Conservation (phyloP, 2,888 invertebrate genomes). For the Linnaemya tessellans region DNA sequence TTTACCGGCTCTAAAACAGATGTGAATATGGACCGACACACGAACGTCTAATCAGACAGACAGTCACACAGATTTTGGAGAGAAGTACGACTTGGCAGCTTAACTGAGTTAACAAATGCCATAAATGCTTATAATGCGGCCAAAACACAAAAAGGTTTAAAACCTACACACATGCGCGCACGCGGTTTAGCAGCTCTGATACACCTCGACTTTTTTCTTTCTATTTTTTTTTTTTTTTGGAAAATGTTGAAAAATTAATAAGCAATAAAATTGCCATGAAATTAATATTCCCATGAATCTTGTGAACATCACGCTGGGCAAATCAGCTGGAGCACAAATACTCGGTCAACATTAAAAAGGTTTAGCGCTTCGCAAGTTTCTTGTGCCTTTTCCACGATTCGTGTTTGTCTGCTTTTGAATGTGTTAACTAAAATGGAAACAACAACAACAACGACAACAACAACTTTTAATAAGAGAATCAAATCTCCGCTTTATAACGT, state of each 20-base stretch:
- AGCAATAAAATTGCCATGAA: constrained; percentile 83
- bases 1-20: constrained; percentile 63
- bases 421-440: constrained; percentile 59
- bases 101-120: constrained; percentile 60
- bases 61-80: background rate
- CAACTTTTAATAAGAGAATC: constrained; percentile 43
- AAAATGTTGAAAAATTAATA: constrained; percentile 79
- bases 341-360: constrained; percentile 71
- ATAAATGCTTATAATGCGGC: constrained; percentile 69
- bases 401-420: constrained; percentile 11
- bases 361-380: constrained; percentile 32
- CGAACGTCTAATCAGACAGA: background rate
- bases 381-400: background rate
- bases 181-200: background rate
- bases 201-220: no score
- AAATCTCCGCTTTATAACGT: constrained; percentile 29
- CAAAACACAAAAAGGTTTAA: constrained; percentile 65
- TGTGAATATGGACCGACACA: constrained; percentile 16
- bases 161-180: constrained; percentile 32
- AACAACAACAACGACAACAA: constrained; percentile 1
- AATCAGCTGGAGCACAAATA: constrained; percentile 72
- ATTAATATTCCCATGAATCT: constrained; percentile 83
- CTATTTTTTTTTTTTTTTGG: no score
- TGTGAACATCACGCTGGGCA: constrained; percentile 76
- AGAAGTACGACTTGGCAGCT: constrained; percentile 46